A percentile compares a stretch with the other conserved stretches of the same genome.
Conservation (phyloP, 1,140 invertebrate species). For the Globodera rostochiensis region DNA sequence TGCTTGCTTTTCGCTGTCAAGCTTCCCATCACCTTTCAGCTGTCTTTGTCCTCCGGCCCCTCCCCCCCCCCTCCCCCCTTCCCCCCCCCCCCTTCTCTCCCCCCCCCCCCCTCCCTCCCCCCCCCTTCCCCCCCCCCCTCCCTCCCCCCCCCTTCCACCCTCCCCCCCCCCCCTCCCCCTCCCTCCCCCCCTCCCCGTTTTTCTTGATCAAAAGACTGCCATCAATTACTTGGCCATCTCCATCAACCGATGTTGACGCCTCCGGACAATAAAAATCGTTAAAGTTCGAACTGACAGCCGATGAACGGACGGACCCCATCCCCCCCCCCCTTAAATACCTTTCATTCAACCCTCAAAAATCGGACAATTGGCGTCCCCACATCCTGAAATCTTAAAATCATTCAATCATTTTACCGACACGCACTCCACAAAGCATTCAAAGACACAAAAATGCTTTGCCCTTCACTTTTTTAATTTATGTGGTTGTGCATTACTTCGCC, state of each 20-base stretch:
- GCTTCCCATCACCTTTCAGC: too few relatives aligned
- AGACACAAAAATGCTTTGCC: background rate
- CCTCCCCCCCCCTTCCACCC: too few relatives aligned
- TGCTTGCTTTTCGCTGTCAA: too few relatives aligned
- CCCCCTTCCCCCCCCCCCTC: too few relatives aligned
- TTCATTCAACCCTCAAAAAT: background rate
- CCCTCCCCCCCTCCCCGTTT: background rate
- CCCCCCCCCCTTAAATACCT: too few relatives aligned
- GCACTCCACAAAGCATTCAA: background rate
- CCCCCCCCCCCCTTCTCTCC: too few relatives aligned
- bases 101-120: too few relatives aligned
- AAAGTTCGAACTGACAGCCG: background rate
- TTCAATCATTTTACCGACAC: background rate
- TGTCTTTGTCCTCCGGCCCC: too few relatives aligned
- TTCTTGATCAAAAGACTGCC: background rate
- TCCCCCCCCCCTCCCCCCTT: too few relatives aligned
- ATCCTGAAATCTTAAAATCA: background rate
- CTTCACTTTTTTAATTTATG: background rate
- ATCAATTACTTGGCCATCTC: background rate
- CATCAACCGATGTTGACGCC: background rate
- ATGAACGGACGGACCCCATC: background rate
- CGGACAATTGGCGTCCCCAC: background rate
- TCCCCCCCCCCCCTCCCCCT: too few relatives aligned
- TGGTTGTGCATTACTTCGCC: background rate
- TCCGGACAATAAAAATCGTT: background rate